Conservation (phyloP, 2,888 invertebrate genomes). For the Linyphia triangularis region DNA sequence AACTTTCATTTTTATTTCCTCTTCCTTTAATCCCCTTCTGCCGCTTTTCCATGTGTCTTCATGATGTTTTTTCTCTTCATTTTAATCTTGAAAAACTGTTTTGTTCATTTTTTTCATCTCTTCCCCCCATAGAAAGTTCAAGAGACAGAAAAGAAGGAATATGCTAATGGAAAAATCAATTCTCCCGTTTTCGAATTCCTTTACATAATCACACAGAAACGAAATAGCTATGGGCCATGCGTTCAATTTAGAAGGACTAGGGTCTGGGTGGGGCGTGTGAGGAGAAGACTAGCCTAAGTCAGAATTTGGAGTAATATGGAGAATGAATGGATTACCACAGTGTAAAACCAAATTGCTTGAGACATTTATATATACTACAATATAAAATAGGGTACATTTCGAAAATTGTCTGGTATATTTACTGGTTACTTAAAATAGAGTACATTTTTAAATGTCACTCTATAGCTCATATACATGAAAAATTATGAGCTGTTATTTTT, state of each 20-base stretch:
- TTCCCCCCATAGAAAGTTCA: neutral
- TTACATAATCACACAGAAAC: conserved; percentile 69
- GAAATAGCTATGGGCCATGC: conserved; percentile 59
- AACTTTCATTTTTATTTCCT: conserved; percentile 23
- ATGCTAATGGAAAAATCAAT: conserved; percentile 75
- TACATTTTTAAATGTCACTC: too few relatives aligned
- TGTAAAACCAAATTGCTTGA: too few relatives aligned
- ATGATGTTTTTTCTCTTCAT: conserved; percentile 58
- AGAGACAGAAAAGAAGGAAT: conserved; percentile 19
- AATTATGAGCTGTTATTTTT: too few relatives aligned
- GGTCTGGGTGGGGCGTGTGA: neutral
- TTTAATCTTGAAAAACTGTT: conserved; percentile 73
- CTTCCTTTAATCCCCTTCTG: conserved; percentile 11
- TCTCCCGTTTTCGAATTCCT: conserved; percentile 53
- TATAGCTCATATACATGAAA: too few relatives aligned
- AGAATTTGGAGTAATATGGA: too few relatives aligned
- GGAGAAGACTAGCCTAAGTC: neutral
- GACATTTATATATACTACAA: too few relatives aligned
- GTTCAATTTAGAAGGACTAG: conserved; percentile 58
- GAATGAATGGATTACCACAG: too few relatives aligned
- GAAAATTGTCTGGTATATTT: too few relatives aligned
- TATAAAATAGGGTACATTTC: too few relatives aligned
- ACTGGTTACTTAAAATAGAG: too few relatives aligned
- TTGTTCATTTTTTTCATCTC: conserved; percentile 52
- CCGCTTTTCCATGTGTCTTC: conserved; percentile 15